Base-by-base conservation (phyloP, 2,113 vertebrate genomes). In the Jacana jacana region DNA sequence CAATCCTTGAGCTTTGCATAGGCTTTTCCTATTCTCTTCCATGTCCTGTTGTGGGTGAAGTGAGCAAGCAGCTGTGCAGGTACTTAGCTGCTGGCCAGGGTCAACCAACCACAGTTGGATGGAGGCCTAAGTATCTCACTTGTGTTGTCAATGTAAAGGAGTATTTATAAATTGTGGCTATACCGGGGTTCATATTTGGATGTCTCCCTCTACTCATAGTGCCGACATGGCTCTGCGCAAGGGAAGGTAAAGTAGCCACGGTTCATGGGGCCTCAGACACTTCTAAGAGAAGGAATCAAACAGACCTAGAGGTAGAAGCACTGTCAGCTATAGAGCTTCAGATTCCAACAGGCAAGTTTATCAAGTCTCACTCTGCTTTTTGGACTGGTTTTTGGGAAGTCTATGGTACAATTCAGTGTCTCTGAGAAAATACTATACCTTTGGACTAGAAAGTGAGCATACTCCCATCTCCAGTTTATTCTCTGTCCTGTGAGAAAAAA, bases 231-330 rank as follows among this genome's bases (percentile, higher is more conserved):
- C 33, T 58, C 28, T 24, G 2, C 2, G 1, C 12, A 13, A 33
- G 54, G 58, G 17, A 7, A 7, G 22, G 0, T 6, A 24, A 51
- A 40, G 66, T 19, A 64, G 64, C 49, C 72, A 19, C 28, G 14
- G n/a, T 27, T 58, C 0, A 2, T 1, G 1, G 27, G 58, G 44
- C 28, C 30, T 9, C 5, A 5, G 39, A 3, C 15, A 8, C 35
- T 66, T 9, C n/a, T 49, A 28, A 10, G 6, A 1, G 6, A 17
- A 5, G 2, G 13, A 11, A 28, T 28, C 49, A 55, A 70, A 44
- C 27, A 66, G 73, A 51, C 30, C 48, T 66, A 30, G 39, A 37
- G 23, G 40, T 16, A 27, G 44, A 48, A 33, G 35, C 16, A 19
- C 58, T 10, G 2, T 25, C 28, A 39, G 64, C 49, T 52, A 20